Conservation (phyloP, 2,797 vertebrate genomes). For the Podarcis siculus region DNA sequence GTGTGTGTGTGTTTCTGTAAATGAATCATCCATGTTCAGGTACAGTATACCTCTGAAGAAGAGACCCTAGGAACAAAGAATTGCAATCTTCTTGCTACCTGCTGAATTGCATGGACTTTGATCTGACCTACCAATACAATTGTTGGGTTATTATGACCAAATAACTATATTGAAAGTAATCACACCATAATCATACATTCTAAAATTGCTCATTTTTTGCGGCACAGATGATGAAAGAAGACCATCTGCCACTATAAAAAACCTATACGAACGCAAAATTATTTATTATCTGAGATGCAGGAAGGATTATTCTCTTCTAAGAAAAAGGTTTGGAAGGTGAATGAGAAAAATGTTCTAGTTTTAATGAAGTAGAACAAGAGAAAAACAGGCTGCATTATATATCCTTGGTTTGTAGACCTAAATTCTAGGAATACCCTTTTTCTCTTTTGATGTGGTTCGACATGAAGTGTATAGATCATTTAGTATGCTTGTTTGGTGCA, state of each 20-base stretch:
- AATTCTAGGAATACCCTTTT: slow-evolving; percentile 45
- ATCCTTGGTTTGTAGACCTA: slow-evolving; percentile 36
- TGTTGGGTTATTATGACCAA: not conserved
- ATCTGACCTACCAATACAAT: not conserved
- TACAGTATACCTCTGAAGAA: not conserved
- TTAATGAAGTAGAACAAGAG: slow-evolving; percentile 38
- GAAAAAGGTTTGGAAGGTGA: slow-evolving; percentile 27
- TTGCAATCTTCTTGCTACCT: not conserved
- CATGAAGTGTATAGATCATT: not conserved
- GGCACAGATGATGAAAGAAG: slow-evolving; percentile 38
- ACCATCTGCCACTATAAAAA: not conserved
- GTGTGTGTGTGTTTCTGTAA: not conserved
- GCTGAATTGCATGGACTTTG: not conserved
- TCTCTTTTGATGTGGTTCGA: slow-evolving; percentile 53
- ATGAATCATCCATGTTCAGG: not conserved
- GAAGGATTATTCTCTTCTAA: slow-evolving; percentile 12
- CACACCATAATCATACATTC: not conserved
- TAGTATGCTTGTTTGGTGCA: slow-evolving; percentile 4
- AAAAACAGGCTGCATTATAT: slow-evolving; percentile 51
- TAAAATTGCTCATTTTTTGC: slow-evolving; percentile 10
- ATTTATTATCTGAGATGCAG: slow-evolving; percentile 26
- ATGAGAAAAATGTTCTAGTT: slow-evolving; percentile 27
- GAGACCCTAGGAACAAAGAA: not conserved
- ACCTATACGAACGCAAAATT: slow-evolving; percentile 13
- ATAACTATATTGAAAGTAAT: slow-evolving; percentile 2